Conservation (phyloP, 2,797 vertebrate genomes). For the Ctenochaetus hawaiiensis region DNA sequence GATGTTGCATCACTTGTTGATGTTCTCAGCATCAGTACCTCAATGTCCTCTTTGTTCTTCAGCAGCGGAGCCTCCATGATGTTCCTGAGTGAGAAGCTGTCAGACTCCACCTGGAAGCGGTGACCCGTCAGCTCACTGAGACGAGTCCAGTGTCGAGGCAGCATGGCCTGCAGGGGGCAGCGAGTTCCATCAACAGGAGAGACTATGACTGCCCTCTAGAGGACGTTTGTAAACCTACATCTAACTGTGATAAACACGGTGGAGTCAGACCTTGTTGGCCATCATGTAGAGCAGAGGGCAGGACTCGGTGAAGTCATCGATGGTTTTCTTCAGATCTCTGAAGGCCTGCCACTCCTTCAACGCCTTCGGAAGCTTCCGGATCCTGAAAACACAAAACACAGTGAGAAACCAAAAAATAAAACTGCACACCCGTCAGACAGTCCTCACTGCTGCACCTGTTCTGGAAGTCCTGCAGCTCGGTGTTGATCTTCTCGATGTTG, state of each 20-base stretch:
- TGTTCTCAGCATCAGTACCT: conserved; percentile 86
- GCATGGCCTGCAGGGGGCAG: conserved; percentile 82
- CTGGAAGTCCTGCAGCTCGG: conserved; percentile 89
- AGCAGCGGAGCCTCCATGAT: conserved; percentile 96
- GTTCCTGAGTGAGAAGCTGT: conserved; percentile 91
- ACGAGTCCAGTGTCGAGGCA: conserved; percentile 87
- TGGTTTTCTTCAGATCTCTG: conserved; percentile 87
- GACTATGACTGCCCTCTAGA: background rate
- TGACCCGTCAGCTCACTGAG: conserved; percentile 89
- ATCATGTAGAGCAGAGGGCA: conserved; percentile 91
- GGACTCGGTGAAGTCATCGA: conserved; percentile 89
- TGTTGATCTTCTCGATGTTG: conserved; percentile 87
- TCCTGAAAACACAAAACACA: conserved; percentile 68
- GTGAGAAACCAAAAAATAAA: background rate
- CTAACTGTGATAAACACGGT: too few relatives aligned
- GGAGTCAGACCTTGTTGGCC: conserved; percentile 85
- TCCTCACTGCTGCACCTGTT: conserved; percentile 74
- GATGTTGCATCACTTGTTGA: conserved; percentile 43
- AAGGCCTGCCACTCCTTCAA: conserved; percentile 91
- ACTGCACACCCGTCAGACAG: too few relatives aligned
- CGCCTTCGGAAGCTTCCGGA: conserved; percentile 87
- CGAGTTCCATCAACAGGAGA: background rate
- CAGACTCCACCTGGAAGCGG: conserved; percentile 90
- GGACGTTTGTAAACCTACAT: too few relatives aligned
- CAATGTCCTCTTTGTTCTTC: conserved; percentile 96